These are phyloP conservation scores for Ibycter americanus DNA, from an alignment of 2,797 vertebrate genomes.

Conservation along the genomic window DNA sequence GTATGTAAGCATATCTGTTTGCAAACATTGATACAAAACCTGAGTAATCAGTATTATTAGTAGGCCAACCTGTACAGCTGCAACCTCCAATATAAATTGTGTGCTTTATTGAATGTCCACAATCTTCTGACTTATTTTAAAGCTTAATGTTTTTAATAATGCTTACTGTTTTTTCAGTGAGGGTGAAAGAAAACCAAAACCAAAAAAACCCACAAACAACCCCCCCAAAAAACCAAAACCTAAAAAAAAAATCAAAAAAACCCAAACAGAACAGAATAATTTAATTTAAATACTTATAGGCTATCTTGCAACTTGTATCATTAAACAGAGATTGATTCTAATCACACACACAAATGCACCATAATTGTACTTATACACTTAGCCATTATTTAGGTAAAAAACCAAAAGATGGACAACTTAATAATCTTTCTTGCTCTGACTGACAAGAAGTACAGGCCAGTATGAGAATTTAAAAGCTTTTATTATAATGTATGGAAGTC, in stretches of 20 bases:
- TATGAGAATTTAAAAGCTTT: neutral
- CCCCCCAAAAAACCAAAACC: too few species aligned
- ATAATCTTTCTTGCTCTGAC: neutral
- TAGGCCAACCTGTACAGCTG: neutral
- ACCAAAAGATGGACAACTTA: neutral
- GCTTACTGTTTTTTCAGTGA: neutral
- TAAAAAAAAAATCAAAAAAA: too few species aligned
- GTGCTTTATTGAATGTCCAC: neutral
- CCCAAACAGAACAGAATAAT: neutral
- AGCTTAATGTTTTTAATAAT: neutral
- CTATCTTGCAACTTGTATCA: neutral
- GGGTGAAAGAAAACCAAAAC: too few species aligned
- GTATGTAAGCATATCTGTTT: neutral
- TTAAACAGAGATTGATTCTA: neutral
- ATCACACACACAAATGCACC: neutral
- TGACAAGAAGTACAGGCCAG: neutral
- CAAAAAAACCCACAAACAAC: too few species aligned
- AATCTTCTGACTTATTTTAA: neutral
- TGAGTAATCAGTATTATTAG: neutral
- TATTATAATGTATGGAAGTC: neutral
- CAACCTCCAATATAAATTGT: neutral
- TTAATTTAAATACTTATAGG: neutral
- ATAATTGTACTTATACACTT: neutral
- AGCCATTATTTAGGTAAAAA: neutral
- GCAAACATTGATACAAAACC: neutral